Conservation (phyloP, 2,888 invertebrate species). For the Nowickia ferox region DNA sequence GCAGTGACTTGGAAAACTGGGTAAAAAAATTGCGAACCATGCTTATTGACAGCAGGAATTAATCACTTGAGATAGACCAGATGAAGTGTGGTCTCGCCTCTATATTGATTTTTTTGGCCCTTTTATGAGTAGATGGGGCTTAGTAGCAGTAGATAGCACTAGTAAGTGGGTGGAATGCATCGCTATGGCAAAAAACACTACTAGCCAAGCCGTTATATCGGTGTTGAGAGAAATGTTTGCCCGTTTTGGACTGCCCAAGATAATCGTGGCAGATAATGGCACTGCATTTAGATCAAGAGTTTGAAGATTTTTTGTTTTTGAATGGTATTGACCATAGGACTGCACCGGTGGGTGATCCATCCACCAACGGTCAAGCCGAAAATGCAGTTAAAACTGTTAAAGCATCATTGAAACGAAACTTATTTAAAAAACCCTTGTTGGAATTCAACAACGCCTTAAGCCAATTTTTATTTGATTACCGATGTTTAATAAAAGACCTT, state of each 20-base stretch:
- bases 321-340: too few relatives aligned
- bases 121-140: constrained; percentile 53
- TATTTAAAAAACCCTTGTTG: too few relatives aligned
- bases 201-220: constrained; percentile 22
- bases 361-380: too few relatives aligned
- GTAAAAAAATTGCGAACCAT: constrained; percentile 43
- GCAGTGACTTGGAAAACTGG: constrained; percentile 46
- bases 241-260: constrained; percentile 64
- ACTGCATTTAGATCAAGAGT: too few relatives aligned
- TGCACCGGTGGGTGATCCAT: too few relatives aligned
- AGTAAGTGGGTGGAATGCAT: constrained; percentile 72
- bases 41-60: constrained; percentile 55
- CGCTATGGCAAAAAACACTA: neutral
- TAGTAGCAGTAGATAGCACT: constrained; percentile 49
- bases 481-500: constrained; percentile 34
- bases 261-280: too few relatives aligned
- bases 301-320: too few relatives aligned
- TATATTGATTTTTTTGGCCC: constrained; percentile 71
- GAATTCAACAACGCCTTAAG: too few relatives aligned
- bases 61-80: constrained; percentile 51
- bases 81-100: constrained; percentile 51
- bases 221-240: constrained; percentile 64
- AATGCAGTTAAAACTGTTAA: too few relatives aligned
- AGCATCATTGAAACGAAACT: too few relatives aligned
- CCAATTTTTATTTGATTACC: constrained; percentile 13